These are phyloP conservation scores for Characodon lateralis DNA, from an alignment of 2,797 vertebrate genomes.

Conservation along the genomic window DNA sequence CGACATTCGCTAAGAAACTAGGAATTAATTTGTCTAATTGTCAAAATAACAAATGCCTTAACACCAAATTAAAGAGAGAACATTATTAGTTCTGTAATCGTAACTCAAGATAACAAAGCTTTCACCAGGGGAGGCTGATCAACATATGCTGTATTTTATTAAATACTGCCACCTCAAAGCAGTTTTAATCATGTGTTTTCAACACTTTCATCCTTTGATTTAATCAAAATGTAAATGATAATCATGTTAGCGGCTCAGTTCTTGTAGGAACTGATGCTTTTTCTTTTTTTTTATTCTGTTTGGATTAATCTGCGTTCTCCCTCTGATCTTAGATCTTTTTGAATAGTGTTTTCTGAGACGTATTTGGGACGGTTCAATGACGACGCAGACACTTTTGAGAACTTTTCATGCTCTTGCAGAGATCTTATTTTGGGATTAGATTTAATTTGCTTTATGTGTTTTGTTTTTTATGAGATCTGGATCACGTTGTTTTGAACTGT, in stretches of 20 bases:
- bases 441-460: slow-evolving; percentile 9
- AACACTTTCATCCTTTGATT: slow-evolving; percentile 54
- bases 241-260: slow-evolving; percentile 62
- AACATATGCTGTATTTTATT: slow-evolving; percentile 56
- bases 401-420: slow-evolving; percentile 36
- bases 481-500: slow-evolving; percentile 7
- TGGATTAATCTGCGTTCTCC: slow-evolving; percentile 67
- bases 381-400: slow-evolving; percentile 27
- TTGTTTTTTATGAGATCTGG: slow-evolving; percentile 2
- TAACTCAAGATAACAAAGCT: slow-evolving; percentile 29
- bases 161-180: slow-evolving; percentile 51
- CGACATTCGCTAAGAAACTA: not conserved
- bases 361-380: slow-evolving; percentile 40
- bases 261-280: slow-evolving; percentile 44
- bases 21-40: slow-evolving; percentile 18
- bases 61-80: slow-evolving; percentile 10
- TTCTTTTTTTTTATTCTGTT: slow-evolving; percentile 66
- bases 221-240: slow-evolving; percentile 73
- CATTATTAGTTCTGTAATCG: slow-evolving; percentile 16
- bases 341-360: slow-evolving; percentile 57
- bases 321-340: slow-evolving; percentile 70
- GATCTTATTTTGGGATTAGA: slow-evolving; percentile 8
- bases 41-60: slow-evolving; percentile 29
- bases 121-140: slow-evolving; percentile 52
- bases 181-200: slow-evolving; percentile 53